Percentiles rank a stretch among this genome's conserved stretches.
These are phyloP conservation scores for Brachionus rubens DNA, from an alignment of 1,140 invertebrate species.

Conservation along the genomic window DNA sequence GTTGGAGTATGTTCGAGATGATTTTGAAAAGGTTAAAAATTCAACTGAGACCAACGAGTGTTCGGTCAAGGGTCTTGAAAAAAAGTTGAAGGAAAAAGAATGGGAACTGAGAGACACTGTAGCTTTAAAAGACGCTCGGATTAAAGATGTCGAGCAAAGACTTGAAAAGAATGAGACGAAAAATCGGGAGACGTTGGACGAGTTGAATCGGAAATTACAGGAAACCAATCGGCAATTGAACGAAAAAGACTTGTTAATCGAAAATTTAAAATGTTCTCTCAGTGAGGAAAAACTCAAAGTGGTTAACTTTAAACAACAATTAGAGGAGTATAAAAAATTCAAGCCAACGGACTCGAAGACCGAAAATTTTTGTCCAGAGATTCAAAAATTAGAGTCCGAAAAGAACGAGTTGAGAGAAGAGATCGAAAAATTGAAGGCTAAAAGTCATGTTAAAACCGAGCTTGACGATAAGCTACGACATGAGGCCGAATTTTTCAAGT, in stretches of 20 bases:
- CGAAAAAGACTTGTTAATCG: constrained; percentile 15
- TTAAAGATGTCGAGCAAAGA: constrained; percentile 53
- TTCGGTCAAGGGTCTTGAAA: constrained; percentile 49
- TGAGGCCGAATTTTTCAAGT: constrained; percentile 49
- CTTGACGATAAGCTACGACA: neutral
- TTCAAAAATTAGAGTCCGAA: neutral
- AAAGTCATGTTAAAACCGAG: neutral
- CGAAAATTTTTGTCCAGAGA: neutral
- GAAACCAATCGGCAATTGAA: neutral
- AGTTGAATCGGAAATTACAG: constrained; percentile 55
- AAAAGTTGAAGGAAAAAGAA: constrained; percentile 55
- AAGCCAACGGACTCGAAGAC: neutral
- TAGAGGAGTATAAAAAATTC: constrained; percentile 1
- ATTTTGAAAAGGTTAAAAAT: constrained; percentile 50
- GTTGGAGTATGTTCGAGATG: constrained; percentile 50
- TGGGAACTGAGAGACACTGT: constrained; percentile 54
- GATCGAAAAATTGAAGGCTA: constrained; percentile 12
- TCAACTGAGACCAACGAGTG: constrained; percentile 49
- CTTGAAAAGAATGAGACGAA: constrained; percentile 51
- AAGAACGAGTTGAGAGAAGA: neutral
- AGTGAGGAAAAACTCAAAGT: constrained; percentile 15
- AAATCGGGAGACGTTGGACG: constrained; percentile 52
- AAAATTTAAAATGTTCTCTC: constrained; percentile 12
- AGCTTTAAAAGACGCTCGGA: constrained; percentile 55
- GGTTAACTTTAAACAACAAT: neutral